Evolutionary conservation across 2,888 invertebrate genomes (phyloP), one percentile per base, ranked within the genome.

Genomic region (Panopea generosa): DNA sequence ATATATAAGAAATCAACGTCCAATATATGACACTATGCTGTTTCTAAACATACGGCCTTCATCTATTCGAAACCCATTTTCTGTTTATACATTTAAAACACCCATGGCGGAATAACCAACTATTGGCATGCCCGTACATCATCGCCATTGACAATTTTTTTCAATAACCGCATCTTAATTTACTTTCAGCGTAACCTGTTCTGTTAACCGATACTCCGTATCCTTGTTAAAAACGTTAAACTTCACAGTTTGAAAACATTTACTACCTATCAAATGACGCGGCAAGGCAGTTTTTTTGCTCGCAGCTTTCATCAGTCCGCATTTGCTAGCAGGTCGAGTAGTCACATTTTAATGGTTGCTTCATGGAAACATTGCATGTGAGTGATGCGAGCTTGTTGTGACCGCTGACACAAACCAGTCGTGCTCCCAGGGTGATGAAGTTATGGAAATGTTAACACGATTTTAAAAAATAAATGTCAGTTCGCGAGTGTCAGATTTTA

Each of bases 181-280:
- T 72, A 72, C 73, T 20, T 45, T 26, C 27, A 0, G 40, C 18
- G 33, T 49, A 66, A 45, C 55, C 49, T 33, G 20, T 18, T 14
- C 33, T 65, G 72, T 60, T 50, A 66, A 56, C 52, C 20, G 72
- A 66, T 72, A 66, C 72, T 26, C n/a, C 27, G n/a, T 27, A 53
- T 26, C 27, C 45, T 45, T 45, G 45, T 45, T 45, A n/a, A 45
- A 45, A 45, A 45, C 26, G 52, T 52, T 52, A 52, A 52, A 14
- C 9, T 22, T 52, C 52, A 24, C 52, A 52, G 52, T 52, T 52
- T 52, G 52, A 52, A 20, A 24, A 20, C 52, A 20, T 26, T 52
- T 26, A 52, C 52, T 20, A 22, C 24, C 22, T 4, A 22, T 20
- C 52, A 52, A 6, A 52, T 52, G 22, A 16, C 52, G 24, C 3